Conservation (phyloP, 2,797 vertebrate genomes). For the Pangasius macronema region DNA sequence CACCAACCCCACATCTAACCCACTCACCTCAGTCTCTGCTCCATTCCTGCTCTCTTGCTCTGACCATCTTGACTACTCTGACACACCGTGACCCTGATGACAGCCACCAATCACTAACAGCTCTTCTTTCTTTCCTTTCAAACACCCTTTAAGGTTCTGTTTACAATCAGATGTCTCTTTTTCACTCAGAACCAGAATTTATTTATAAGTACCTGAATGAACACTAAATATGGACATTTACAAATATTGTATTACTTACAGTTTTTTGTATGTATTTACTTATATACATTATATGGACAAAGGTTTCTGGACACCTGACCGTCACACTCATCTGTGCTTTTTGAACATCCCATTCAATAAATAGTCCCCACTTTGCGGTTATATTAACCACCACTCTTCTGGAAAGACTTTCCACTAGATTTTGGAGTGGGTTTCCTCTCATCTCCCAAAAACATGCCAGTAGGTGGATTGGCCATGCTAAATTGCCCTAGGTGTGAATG, state of each 20-base stretch:
- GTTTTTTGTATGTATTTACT: neutral
- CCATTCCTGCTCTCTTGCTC: neutral
- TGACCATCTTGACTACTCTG: neutral
- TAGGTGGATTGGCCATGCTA: too few relatives aligned
- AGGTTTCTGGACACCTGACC: neutral
- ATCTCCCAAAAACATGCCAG: neutral
- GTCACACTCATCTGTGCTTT: neutral
- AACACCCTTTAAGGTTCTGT: neutral
- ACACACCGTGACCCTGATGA: neutral
- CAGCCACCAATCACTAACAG: neutral
- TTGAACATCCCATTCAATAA: neutral
- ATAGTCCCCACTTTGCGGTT: neutral
- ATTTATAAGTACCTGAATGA: neutral
- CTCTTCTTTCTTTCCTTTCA: neutral
- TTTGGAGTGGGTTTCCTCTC: neutral
- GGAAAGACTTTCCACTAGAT: neutral
- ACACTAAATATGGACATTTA: neutral
- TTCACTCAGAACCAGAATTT: neutral
- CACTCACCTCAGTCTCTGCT: neutral
- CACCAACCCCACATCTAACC: neutral
- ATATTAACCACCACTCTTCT: neutral
- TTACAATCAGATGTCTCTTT: too few relatives aligned
- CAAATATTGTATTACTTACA: neutral
- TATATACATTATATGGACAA: neutral
- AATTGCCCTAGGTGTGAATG: neutral